These are phyloP conservation scores for Ianthella basta DNA, from an alignment of 37 sponge, comb jelly and placozoan species.

Conservation along the genomic window DNA sequence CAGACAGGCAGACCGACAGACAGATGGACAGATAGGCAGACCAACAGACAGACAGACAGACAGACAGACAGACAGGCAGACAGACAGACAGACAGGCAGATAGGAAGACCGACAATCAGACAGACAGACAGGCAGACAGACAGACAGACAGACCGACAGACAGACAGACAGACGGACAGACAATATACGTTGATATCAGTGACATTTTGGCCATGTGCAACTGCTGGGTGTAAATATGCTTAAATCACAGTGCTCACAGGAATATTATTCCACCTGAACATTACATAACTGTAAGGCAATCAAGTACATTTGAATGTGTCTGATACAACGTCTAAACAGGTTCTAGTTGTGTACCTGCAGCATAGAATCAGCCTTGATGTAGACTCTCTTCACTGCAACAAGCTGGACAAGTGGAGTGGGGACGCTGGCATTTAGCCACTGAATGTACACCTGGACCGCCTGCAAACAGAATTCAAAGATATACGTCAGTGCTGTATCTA, in stretches of 20 bases:
- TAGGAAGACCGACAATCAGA: neutral
- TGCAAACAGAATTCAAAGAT: neutral
- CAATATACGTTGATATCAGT: too few relatives aligned
- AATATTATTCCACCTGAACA: too few relatives aligned
- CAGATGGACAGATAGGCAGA: slow-evolving; percentile 28
- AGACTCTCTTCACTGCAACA: slow-evolving; percentile 42
- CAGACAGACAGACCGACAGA: too few relatives aligned
- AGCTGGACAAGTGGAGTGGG: slow-evolving; percentile 43
- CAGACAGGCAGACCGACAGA: neutral
- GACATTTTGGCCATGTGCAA: too few relatives aligned
- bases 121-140: too few relatives aligned
- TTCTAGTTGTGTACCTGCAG: neutral
- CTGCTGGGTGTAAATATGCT: too few relatives aligned
- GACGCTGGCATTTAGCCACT: slow-evolving; percentile 16
- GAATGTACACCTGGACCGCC: slow-evolving; percentile 63
- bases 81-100: neutral
- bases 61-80: slow-evolving; percentile 20
- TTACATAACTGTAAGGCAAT: too few relatives aligned
- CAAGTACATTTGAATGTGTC: too few relatives aligned
- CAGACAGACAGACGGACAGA: too few relatives aligned
- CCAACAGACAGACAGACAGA: slow-evolving; percentile 1
- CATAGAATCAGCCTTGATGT: neutral
- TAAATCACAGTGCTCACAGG: too few relatives aligned
- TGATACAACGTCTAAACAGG: neutral
- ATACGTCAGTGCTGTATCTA: too few relatives aligned